These are phyloP conservation scores for Heliocidaris erythrogramma DNA, from an alignment of 35 echinoderm and acorn worm species.

Conservation along the genomic window DNA sequence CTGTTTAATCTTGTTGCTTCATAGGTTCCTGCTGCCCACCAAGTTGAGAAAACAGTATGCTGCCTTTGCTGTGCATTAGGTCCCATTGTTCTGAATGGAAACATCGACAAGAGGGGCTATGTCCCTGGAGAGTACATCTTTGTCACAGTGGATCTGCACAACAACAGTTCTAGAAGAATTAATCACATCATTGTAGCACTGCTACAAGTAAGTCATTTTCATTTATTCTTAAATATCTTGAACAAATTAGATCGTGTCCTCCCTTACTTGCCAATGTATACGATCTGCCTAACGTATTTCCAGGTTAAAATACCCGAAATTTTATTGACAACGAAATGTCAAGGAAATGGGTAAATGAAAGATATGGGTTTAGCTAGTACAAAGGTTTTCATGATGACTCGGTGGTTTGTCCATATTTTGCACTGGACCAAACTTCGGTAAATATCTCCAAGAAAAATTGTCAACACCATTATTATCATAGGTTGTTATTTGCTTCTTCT, in stretches of 20 bases:
- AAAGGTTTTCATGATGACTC: no score
- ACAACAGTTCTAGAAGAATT: slow-evolving; percentile 61
- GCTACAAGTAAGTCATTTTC: neutral
- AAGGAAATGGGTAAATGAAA: no score
- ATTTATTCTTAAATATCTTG: neutral
- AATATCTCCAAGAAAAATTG: no score
- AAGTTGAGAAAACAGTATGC: slow-evolving; percentile 57
- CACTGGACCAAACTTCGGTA: no score
- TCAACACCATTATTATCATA: no score
- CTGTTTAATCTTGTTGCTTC: neutral
- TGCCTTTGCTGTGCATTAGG: slow-evolving; percentile 73
- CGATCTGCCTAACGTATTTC: no score
- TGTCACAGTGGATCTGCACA: slow-evolving; percentile 48
- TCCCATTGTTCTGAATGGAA: slow-evolving; percentile 51
- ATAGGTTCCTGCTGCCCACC: neutral
- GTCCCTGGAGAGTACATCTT: slow-evolving; percentile 64
- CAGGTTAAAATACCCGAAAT: no score
- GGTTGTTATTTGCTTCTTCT: no score
- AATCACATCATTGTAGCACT: neutral
- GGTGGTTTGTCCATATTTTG: no score
- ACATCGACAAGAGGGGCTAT: slow-evolving; percentile 65
- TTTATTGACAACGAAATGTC: no score
- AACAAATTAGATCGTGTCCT: neutral
- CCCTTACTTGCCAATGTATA: neutral
- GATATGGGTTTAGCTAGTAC: no score